Evolutionary conservation across 1,140 invertebrate species (phyloP).

Genomic region (Drosophila nigrodunni): DNA sequence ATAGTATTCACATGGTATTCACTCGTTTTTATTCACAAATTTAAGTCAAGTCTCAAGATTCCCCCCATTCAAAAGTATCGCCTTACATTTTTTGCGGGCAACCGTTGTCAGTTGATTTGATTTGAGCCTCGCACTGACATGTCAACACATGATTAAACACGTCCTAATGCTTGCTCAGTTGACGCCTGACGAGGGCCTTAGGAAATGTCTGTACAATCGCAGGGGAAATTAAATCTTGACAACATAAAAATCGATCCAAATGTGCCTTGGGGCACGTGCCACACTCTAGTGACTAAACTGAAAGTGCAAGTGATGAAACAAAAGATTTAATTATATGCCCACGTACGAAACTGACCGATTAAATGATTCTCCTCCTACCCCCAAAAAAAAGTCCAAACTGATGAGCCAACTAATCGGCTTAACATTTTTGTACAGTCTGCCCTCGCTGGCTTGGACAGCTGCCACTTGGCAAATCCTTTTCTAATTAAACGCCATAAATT

Average conservation of each 20-base stretch:
- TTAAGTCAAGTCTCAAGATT: constrained; percentile 25
- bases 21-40: constrained; percentile 9
- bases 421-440: constrained; percentile 28
- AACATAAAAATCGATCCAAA: constrained; percentile 26
- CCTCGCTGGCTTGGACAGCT: constrained; percentile 8
- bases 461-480: constrained; percentile 44
- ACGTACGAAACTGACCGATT: constrained; percentile 12
- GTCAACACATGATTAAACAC: constrained; percentile 57
- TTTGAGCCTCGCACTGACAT: constrained; percentile 25
- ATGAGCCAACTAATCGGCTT: constrained; percentile 37
- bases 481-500: constrained; percentile 60
- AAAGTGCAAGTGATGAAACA: constrained; percentile 32
- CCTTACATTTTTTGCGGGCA: constrained; percentile 36
- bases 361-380: background rate
- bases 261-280: background rate
- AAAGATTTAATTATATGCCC: constrained; percentile 44
- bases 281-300: constrained; percentile 11
- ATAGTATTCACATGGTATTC: background rate
- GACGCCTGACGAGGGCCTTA: constrained; percentile 30
- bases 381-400: constrained; percentile 8
- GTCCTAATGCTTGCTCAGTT: constrained; percentile 55
- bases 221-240: constrained; percentile 62
- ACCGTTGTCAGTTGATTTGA: constrained; percentile 25
- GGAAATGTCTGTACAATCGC: constrained; percentile 45
- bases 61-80: constrained; percentile 34